Percentiles rank a stretch among this genome's conserved stretches.
phyloP scores from a whole-genome alignment of 2,797 vertebrate genomes.

The Carapus acus region DNA sequence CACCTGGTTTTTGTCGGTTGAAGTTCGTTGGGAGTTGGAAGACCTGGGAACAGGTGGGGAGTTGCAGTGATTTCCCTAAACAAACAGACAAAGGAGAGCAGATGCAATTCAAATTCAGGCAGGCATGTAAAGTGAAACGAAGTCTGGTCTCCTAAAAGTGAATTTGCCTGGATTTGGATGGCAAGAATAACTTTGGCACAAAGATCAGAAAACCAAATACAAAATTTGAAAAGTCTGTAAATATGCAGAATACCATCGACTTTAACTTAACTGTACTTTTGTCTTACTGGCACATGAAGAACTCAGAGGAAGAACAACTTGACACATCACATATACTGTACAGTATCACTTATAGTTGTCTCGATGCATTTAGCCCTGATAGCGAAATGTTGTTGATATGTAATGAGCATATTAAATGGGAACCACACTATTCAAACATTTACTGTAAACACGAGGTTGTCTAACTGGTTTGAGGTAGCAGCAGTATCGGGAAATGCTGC shows the following conservation, averaged over 20 bases:
- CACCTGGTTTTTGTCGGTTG: conserved; percentile 61
- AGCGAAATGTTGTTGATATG: neutral
- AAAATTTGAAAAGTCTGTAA: neutral
- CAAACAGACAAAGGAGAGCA: conserved; percentile 59
- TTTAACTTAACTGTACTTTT: neutral
- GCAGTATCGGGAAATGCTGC: conserved; percentile 28
- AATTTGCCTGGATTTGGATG: conserved; percentile 70
- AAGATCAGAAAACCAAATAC: neutral
- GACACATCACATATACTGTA: no score
- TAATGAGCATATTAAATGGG: conserved; percentile 1
- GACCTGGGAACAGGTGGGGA: conserved; percentile 41
- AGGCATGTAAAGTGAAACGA: conserved; percentile 26
- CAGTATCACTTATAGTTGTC: neutral
- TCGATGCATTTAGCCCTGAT: neutral
- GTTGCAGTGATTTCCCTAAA: conserved; percentile 73
- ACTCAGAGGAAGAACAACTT: no score
- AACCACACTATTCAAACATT: conserved; percentile 31
- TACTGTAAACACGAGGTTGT: conserved; percentile 49
- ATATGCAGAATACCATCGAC: neutral
- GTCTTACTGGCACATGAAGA: neutral
- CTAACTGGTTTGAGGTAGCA: conserved; percentile 31
- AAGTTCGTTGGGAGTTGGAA: conserved; percentile 36
- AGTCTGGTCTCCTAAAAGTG: conserved; percentile 24
- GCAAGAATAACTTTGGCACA: conserved; percentile 1
- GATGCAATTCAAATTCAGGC: conserved; percentile 61